These are phyloP conservation scores for Loxodonta africana DNA, from an alignment of 2,113 vertebrate species.

Conservation along the genomic window DNA sequence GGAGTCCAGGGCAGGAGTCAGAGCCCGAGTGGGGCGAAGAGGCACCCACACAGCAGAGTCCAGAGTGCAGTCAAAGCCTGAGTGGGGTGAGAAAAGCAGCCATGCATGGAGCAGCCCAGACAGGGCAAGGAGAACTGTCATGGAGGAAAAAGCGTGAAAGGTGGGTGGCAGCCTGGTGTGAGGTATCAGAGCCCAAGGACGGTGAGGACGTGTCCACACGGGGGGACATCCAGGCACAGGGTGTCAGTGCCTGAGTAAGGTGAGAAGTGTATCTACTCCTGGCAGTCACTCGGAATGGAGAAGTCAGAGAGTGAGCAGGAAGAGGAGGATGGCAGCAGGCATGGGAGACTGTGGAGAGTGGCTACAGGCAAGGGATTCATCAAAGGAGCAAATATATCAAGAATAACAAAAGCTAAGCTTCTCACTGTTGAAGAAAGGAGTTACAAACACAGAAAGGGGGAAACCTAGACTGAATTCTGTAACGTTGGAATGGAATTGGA, in stretches of 20 bases:
- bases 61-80: no score
- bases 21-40: background rate
- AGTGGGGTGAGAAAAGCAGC: background rate
- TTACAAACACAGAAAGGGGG: background rate
- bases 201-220: no score
- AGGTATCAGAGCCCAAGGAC: background rate
- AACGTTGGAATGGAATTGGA: rapidly evolving
- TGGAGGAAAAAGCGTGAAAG: no score
- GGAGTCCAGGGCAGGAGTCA: background rate
- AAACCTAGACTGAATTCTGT: background rate
- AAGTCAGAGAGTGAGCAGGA: background rate
- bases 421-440: background rate
- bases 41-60: no score
- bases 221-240: no score
- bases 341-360: background rate
- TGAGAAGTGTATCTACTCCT: background rate
- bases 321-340: background rate
- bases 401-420: background rate
- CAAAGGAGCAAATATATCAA: background rate
- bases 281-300: background rate
- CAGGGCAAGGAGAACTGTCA: background rate
- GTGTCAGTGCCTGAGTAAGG: no score
- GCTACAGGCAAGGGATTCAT: background rate
- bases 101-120: background rate
- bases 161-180: no score